Evolutionary conservation across 2,797 vertebrate genomes (phyloP).

Genomic region (Myotis myotis): DNA sequence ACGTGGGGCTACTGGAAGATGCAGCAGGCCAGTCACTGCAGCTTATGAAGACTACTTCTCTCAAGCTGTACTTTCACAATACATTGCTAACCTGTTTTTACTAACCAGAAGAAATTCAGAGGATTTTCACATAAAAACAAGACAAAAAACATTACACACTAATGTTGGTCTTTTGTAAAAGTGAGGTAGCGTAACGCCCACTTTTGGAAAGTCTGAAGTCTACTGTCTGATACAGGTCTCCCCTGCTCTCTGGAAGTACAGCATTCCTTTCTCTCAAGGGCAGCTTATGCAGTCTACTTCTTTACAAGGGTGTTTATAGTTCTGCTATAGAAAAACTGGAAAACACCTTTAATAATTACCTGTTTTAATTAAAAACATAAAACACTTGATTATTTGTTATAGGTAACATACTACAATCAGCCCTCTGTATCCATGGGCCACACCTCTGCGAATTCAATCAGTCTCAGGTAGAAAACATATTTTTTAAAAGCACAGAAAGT

Average conservation of each 20-base stretch:
- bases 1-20: background rate
- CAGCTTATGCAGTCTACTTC: background rate
- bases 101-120: background rate
- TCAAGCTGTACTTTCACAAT: background rate
- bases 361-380: conserved; percentile 35
- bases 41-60: background rate
- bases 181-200: accelerated
- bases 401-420: background rate
- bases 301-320: background rate
- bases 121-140: background rate
- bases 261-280: background rate
- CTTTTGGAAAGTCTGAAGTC: background rate
- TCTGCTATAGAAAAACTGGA: background rate
- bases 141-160: background rate
- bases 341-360: background rate
- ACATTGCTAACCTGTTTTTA: background rate
- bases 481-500: background rate
- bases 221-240: too few species aligned
- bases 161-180: background rate
- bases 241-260: too few species aligned
- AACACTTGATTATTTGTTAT: background rate
- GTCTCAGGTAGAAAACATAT: too few species aligned
- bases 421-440: background rate
- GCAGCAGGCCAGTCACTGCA: background rate
- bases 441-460: background rate